Evolutionary conservation across 2,888 invertebrate species (phyloP), one percentile per base, ranked within the genome.

Genomic region (Meliscaeva auricollis): DNA sequence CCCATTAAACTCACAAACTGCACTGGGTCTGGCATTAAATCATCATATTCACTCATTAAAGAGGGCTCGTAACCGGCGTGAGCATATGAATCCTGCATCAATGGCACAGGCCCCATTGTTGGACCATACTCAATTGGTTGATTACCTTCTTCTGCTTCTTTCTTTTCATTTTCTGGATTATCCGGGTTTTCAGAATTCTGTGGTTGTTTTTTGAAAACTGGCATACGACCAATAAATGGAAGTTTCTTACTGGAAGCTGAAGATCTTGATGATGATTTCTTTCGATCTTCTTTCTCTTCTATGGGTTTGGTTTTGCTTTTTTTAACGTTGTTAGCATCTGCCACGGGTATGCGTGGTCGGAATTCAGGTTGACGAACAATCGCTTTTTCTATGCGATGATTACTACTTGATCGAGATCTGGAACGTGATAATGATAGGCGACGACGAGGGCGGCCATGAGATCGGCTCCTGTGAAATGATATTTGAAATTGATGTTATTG

Each of bases 211-310:
- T 93, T 94, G 22, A 96, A 96, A 11, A 97, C 94, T 0, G 97
- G 97, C 95, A 97, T 95, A 90, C 96, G 94, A 87, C 97, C 97
- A 87, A 97, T 97, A 88, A 97, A 97, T 0, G 97, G 97, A 90
- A 97, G 93, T 90, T 96, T 96, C 84, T 95, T 95, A 87, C 95
- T 94, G 38, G 72, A 50, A 90, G 90, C 3, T 7, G 90, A 79
- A 35, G 91, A 91, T 46, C 68, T 5, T 20, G 76, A 76, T 48
- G 75, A 75, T 17, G 83, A 52, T 38, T 87, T 89, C 79, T 90
- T 90, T 5, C 88, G 73, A 66, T 91, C 90, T 9, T 88, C 88
- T 62, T 89, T 89, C 32, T 89, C 89, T 4, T 89, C 89, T 30
- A 88, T 88, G 2, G 70, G 78, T 74, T 88, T 89, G 58, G 84